These are phyloP conservation scores for Cercocebus atys DNA, from an alignment of 2,113 vertebrate genomes.

Conservation along the genomic window DNA sequence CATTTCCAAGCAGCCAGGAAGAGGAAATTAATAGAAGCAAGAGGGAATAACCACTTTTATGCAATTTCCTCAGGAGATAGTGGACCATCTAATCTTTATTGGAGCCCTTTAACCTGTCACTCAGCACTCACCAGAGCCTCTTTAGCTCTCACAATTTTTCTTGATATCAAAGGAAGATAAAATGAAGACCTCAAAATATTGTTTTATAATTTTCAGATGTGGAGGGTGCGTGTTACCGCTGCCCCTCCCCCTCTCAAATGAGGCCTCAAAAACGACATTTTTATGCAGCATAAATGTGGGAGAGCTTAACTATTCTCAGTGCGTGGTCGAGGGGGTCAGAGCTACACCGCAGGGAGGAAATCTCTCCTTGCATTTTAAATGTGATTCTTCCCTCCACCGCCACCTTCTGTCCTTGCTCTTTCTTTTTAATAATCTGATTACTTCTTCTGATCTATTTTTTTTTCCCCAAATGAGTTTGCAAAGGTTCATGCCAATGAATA, in stretches of 20 bases:
- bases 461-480: conserved; percentile 78
- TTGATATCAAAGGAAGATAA: conserved; percentile 84
- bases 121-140: conserved; percentile 84
- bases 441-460: conserved; percentile 77
- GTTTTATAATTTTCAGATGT: conserved; percentile 83
- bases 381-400: conserved; percentile 32
- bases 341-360: conserved; percentile 21
- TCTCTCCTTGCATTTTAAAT: conserved; percentile 77
- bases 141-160: conserved; percentile 75
- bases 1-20: conserved; percentile 84
- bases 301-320: conserved; percentile 38
- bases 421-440: conserved; percentile 81
- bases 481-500: conserved; percentile 80
- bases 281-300: conserved; percentile 46
- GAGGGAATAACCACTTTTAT: conserved; percentile 89
- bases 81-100: conserved; percentile 90
- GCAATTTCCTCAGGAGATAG: conserved; percentile 90
- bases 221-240: conserved; percentile 10
- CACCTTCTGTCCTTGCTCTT: conserved; percentile 67
- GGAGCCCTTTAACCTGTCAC: conserved; percentile 89
- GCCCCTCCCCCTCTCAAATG: neutral
- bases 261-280: conserved; percentile 41
- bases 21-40: conserved; percentile 89
- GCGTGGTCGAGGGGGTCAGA: conserved; percentile 4
- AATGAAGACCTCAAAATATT: conserved; percentile 82